Evolutionary conservation across 2,113 vertebrate genomes (phyloP).

Genomic region (Lutjanus erythropterus): DNA sequence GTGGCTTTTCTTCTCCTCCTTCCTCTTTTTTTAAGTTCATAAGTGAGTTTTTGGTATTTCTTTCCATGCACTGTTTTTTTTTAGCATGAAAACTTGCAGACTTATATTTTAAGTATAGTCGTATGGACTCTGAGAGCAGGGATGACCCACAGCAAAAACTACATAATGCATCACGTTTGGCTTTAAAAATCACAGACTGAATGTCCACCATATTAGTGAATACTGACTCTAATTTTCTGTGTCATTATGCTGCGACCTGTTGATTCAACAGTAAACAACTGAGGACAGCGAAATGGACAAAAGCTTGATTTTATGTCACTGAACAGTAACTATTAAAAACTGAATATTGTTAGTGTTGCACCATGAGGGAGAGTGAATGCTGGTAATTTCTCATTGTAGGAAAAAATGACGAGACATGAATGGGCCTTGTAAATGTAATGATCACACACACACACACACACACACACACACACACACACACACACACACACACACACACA

Average conservation of each 20-base stretch:
- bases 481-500: slow-evolving; percentile 35
- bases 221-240: slow-evolving; percentile 29
- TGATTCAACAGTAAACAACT: slow-evolving; percentile 28
- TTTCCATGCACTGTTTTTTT: too few species aligned
- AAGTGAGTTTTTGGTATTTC: too few species aligned
- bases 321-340: slow-evolving; percentile 52
- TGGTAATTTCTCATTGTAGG: slow-evolving; percentile 64
- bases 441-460: slow-evolving; percentile 33
- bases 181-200: not conserved
- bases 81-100: too few species aligned
- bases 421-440: slow-evolving; percentile 61
- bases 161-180: not conserved
- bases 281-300: slow-evolving; percentile 27
- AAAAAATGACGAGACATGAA: slow-evolving; percentile 64
- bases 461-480: slow-evolving; percentile 30
- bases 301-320: slow-evolving; percentile 52
- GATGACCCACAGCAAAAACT: not conserved
- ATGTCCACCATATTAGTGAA: not conserved
- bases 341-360: slow-evolving; percentile 52
- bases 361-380: slow-evolving; percentile 41
- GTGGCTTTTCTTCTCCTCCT: too few species aligned
- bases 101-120: too few species aligned
- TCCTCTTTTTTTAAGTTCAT: too few species aligned
- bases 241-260: not conserved
- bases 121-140: not conserved